phyloP scores from a whole-genome alignment of 2,888 invertebrate species.

The Lutraria lutraria region DNA sequence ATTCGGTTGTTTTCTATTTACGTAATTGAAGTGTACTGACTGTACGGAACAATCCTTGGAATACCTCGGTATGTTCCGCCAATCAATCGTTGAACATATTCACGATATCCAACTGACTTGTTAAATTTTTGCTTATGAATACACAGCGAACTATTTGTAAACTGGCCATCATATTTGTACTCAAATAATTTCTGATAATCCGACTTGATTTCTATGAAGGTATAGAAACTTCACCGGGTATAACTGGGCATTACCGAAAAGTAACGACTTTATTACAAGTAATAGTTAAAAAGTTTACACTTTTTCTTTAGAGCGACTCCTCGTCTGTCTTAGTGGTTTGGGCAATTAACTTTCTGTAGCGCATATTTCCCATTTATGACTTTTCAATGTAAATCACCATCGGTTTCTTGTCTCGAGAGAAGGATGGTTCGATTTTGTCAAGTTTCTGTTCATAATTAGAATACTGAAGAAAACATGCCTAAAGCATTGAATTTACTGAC shows the following conservation, averaged over 20 bases:
- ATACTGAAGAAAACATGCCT: not conserved
- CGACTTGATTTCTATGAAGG: not conserved
- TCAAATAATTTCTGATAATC: not conserved
- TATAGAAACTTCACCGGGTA: not conserved
- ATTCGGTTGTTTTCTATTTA: too few species aligned
- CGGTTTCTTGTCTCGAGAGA: not conserved
- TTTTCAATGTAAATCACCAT: conserved; percentile 8
- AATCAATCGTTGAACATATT: too few species aligned
- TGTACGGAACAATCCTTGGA: too few species aligned
- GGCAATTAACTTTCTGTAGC: conserved; percentile 3
- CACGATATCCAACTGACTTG: too few species aligned
- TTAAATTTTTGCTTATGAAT: too few species aligned
- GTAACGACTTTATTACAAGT: not conserved
- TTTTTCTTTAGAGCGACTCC: not conserved
- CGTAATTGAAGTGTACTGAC: too few species aligned
- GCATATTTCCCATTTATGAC: not conserved
- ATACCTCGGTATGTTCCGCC: too few species aligned
- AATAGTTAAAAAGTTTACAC: not conserved
- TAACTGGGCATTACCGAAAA: not conserved
- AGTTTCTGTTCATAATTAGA: not conserved
- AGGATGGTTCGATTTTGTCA: conserved; percentile 4
- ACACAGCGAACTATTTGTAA: too few species aligned
- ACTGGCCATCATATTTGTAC: too few species aligned
- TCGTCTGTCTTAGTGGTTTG: not conserved
- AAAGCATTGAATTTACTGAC: not conserved